Percentiles rank a stretch among this genome's conserved stretches.
phyloP scores from a whole-genome alignment of 2,888 invertebrate species.

The Rotaria macrura region DNA sequence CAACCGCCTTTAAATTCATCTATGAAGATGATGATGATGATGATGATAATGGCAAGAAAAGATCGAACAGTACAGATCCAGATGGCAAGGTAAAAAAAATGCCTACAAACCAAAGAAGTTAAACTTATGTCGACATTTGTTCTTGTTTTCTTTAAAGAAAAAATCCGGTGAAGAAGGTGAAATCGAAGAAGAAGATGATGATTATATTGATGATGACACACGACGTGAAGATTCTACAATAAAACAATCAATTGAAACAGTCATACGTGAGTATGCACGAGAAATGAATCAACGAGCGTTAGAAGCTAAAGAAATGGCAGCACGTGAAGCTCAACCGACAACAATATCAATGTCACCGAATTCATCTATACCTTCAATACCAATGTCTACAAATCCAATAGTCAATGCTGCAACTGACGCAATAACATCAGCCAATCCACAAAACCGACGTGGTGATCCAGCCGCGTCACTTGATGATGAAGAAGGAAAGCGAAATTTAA shows the following conservation, averaged over 20 bases:
- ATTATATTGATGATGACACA: slow-evolving; percentile 36
- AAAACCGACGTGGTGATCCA: neutral
- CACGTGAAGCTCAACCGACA: neutral
- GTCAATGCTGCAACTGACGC: neutral
- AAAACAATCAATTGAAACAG: slow-evolving; percentile 64
- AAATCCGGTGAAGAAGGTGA: slow-evolving; percentile 36
- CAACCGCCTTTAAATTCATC: slow-evolving; percentile 21
- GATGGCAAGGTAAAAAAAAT: slow-evolving; percentile 35
- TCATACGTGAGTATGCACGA: slow-evolving; percentile 66
- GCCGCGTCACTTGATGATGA: neutral
- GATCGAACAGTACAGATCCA: slow-evolving; percentile 34
- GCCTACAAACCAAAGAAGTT: neutral
- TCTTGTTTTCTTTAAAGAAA: slow-evolving; percentile 35
- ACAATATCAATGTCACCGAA: no score
- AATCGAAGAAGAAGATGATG: slow-evolving; percentile 35
- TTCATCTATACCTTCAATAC: neutral
- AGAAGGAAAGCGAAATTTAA: neutral
- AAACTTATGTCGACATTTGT: neutral
- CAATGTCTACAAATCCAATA: neutral
- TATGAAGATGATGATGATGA: slow-evolving; percentile 35
- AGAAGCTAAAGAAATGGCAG: slow-evolving; percentile 36
- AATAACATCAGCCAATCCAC: neutral
- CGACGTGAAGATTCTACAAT: slow-evolving; percentile 62
- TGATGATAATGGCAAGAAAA: slow-evolving; percentile 38
- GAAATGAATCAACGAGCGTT: slow-evolving; percentile 40